Base-by-base conservation (phyloP, 2,797 vertebrate genomes). In the Melanotaenia nigrans region DNA sequence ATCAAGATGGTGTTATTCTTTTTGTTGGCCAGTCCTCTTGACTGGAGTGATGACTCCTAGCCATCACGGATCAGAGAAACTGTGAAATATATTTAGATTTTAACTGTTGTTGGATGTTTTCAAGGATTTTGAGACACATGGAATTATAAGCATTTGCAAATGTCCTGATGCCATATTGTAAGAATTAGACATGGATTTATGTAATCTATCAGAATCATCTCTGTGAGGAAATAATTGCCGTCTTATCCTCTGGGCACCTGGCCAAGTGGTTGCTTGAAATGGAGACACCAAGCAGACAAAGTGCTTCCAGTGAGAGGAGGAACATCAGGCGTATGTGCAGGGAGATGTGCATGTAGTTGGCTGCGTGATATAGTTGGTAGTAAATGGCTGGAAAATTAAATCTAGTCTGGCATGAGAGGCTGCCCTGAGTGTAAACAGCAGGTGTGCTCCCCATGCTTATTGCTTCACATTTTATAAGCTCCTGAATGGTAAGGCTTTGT, bases 341-440 rank as follows among this genome's bases (percentile, higher is more conserved):
- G 35, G 20, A 78, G 81, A 75, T 4, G 13, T 55, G 64, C 66
- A 72, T 76, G 65, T 57, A 61, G 60, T 77, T 79, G 72, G 61
- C 62, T 66, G 75, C 71, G 71, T 30, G 56, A 80, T 77, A 86
- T 75, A 85, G 73, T 78, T 84, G 74, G 80, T 83, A 75, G 75
- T 86, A 87, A 88, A 89, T 81, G 77, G 79, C 77, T 85, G 75
- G 84, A 75, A 86, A 85, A 90, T 84, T 80, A 87, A 83, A 91
- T 77, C 56, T 65, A 78, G 74, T 86, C 83, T 88, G 88, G 84
- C 83, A 79, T 84, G 81, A 85, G 84, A 66, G 68, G 54, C 58
- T 11, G 61, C 57, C 86, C 75, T 74, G 49, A 57, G 74, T 86
- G 75, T 67, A 60, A 86, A 85, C 83, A 81, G 86, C 85, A 84